phyloP scores from a whole-genome alignment of 2,113 vertebrate genomes.

The Theropithecus gelada region DNA sequence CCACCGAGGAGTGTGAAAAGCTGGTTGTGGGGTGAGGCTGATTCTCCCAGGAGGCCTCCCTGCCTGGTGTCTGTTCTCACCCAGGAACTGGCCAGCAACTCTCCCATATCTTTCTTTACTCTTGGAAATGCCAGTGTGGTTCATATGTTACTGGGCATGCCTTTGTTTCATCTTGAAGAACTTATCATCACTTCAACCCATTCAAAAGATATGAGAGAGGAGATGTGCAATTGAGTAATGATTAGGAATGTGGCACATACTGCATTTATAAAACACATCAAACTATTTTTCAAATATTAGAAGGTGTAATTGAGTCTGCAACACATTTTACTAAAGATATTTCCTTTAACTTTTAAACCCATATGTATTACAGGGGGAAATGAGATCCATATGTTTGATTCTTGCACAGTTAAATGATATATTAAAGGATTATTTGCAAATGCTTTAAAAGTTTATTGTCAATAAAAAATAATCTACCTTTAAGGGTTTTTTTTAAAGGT shows the following conservation, averaged over 20 bases:
- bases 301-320: constrained; percentile 66
- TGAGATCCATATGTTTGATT: constrained; percentile 62
- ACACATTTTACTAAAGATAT: constrained; percentile 63
- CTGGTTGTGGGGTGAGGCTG: neutral
- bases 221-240: constrained; percentile 40
- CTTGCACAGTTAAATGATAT: constrained; percentile 30
- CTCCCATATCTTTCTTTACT: neutral
- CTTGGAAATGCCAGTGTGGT: neutral
- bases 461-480: neutral
- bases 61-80: fast-evolving
- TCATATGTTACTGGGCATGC: neutral
- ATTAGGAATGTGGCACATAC: constrained; percentile 62
- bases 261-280: constrained; percentile 59
- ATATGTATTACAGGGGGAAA: constrained; percentile 34
- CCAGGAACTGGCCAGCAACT: neutral
- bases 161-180: constrained; percentile 40
- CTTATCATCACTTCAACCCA: constrained; percentile 39
- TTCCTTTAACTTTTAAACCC: constrained; percentile 58
- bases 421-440: constrained; percentile 27
- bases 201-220: constrained; percentile 10
- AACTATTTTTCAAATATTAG: constrained; percentile 63
- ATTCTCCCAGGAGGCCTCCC: neutral
- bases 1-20: neutral
- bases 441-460: constrained; percentile 17
- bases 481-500: neutral